A percentile compares a stretch with the other conserved stretches of the same genome.
phyloP scores from a whole-genome alignment of 1,140 invertebrate species.

The Anastatus disparis region DNA sequence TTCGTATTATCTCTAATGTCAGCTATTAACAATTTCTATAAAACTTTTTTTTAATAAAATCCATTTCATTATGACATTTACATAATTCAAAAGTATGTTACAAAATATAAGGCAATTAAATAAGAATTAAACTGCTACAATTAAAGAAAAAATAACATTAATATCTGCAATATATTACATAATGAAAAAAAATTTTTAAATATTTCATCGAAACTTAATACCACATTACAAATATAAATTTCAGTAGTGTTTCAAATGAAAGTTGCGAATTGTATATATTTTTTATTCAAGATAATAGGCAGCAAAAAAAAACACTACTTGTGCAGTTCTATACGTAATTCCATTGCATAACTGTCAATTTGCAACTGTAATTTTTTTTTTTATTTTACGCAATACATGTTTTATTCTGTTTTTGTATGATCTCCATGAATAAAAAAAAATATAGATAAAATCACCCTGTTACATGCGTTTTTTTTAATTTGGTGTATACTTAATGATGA shows the following conservation, averaged over 20 bases:
- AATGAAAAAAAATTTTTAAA: too few species aligned
- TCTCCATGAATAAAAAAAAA: conserved; percentile 6
- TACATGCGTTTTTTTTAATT: conserved; percentile 12
- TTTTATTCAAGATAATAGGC: conserved; percentile 7
- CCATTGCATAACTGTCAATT: conserved; percentile 16
- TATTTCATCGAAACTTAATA: too few species aligned
- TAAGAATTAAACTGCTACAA: too few species aligned
- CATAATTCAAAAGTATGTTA: too few species aligned
- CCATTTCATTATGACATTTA: too few species aligned
- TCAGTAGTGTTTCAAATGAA: conserved; percentile 21
- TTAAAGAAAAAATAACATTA: too few species aligned
- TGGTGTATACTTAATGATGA: background rate
- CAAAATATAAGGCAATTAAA: too few species aligned
- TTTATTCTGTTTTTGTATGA: conserved; percentile 11
- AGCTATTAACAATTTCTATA: too few species aligned
- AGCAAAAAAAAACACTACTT: conserved; percentile 24
- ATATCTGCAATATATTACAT: too few species aligned
- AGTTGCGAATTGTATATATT: conserved; percentile 16
- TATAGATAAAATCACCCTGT: background rate
- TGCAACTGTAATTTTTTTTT: conserved; percentile 23
- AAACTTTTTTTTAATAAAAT: too few species aligned
- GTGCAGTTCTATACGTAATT: background rate
- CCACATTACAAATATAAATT: background rate
- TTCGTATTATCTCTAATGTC: too few species aligned
- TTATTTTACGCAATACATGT: conserved; percentile 14